phyloP scores from a whole-genome alignment of 2,888 invertebrate species.

The Iselma pallidipennis region DNA sequence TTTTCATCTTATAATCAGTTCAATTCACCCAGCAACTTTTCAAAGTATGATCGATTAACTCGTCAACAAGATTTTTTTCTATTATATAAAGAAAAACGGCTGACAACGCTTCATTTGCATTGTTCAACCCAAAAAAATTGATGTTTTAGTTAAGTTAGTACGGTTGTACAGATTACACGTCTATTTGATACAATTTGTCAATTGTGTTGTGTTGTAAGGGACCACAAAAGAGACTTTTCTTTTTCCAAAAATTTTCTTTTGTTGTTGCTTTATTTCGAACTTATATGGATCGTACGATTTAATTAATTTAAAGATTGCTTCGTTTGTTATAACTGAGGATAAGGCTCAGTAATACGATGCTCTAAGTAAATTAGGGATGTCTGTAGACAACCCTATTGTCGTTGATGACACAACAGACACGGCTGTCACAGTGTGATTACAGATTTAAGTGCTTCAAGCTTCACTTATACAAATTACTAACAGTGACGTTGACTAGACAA shows the following conservation, averaged over 20 bases:
- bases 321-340: neutral
- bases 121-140: neutral
- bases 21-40: too few relatives aligned
- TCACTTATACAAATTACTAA: neutral
- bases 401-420: neutral
- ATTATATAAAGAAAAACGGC: too few relatives aligned
- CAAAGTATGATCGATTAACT: too few relatives aligned
- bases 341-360: neutral
- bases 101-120: neutral
- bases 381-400: slow-evolving; percentile 1
- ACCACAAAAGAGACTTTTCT: neutral
- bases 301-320: neutral
- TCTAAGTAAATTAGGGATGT: slow-evolving; percentile 6
- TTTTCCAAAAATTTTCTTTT: neutral
- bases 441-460: neutral
- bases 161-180: neutral
- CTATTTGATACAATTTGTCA: too few relatives aligned
- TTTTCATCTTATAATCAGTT: too few relatives aligned
- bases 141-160: neutral
- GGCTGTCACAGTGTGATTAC: neutral
- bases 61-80: too few relatives aligned
- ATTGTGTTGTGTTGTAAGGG: neutral
- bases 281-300: neutral
- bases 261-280: neutral
- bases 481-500: neutral